phyloP scores from a whole-genome alignment of 2,113 vertebrate genomes.

The Uria lomvia region DNA sequence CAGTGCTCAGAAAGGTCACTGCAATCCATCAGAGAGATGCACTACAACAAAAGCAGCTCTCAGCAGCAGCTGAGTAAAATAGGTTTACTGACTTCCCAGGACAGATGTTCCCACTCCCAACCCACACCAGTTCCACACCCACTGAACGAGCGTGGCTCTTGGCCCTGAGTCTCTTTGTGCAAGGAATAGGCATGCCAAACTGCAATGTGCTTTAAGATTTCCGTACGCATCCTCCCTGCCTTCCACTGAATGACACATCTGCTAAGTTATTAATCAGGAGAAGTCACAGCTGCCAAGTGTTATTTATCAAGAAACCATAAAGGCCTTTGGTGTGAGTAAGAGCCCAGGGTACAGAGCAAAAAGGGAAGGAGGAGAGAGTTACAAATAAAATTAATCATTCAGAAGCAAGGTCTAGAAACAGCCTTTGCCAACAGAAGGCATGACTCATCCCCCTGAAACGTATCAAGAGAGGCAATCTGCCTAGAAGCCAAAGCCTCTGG shows the following conservation, averaged over 20 bases:
- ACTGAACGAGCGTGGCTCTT: accelerated
- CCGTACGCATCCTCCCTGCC: neutral
- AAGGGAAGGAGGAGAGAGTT: neutral
- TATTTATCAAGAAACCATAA: neutral
- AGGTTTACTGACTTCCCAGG: neutral
- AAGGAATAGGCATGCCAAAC: neutral
- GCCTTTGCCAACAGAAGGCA: slow-evolving; percentile 4
- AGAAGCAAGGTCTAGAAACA: neutral
- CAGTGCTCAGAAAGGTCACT: neutral
- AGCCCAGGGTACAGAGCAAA: neutral
- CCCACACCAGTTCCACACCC: neutral
- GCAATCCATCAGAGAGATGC: neutral
- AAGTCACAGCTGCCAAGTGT: neutral
- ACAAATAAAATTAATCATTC: neutral
- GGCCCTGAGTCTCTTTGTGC: neutral
- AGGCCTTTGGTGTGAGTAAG: neutral
- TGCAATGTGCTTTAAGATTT: neutral
- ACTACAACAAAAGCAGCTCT: neutral
- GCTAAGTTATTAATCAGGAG: neutral
- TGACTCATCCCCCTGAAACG: neutral
- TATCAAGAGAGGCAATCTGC: neutral
- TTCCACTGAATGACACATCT: neutral
- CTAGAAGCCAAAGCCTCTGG: slow-evolving; percentile 11
- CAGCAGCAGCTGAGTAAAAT: neutral
- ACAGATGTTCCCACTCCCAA: neutral